phyloP scores from a whole-genome alignment of 2,797 vertebrate genomes.

The Macropodus opercularis region DNA sequence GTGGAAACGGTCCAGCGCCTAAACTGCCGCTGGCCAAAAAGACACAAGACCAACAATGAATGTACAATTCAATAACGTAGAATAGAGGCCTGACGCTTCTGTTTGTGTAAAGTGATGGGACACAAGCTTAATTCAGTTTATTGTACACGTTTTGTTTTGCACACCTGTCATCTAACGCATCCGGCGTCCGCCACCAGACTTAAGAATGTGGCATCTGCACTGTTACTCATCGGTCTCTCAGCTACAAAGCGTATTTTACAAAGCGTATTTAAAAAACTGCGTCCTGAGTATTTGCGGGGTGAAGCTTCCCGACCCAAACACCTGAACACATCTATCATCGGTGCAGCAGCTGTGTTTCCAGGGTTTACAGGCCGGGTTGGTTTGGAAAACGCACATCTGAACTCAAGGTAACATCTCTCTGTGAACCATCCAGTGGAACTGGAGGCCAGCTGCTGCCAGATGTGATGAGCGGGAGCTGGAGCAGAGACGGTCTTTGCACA shows the following conservation, averaged over 20 bases:
- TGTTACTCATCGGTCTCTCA: background rate
- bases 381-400: background rate
- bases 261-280: background rate
- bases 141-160: background rate
- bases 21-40: background rate
- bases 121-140: background rate
- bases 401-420: slow-evolving; percentile 14
- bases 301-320: too few species aligned
- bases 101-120: too few species aligned
- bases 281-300: background rate
- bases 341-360: too few species aligned
- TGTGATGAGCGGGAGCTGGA: slow-evolving; percentile 47
- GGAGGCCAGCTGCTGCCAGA: slow-evolving; percentile 12
- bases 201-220: too few species aligned
- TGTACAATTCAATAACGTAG: slow-evolving; percentile 14
- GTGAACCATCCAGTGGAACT: slow-evolving; percentile 10
- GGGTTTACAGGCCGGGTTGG: background rate
- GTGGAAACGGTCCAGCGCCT: slow-evolving; percentile 2
- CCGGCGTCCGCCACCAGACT: too few species aligned
- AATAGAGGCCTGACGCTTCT: too few species aligned
- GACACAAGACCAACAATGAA: background rate
- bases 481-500: slow-evolving; percentile 57
- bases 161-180: background rate
- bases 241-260: background rate
- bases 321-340: background rate